A percentile compares a stretch with the other conserved stretches of the same genome.
phyloP scores from a whole-genome alignment of 2,113 vertebrate species.

The Myrmecobius fasciatus region DNA sequence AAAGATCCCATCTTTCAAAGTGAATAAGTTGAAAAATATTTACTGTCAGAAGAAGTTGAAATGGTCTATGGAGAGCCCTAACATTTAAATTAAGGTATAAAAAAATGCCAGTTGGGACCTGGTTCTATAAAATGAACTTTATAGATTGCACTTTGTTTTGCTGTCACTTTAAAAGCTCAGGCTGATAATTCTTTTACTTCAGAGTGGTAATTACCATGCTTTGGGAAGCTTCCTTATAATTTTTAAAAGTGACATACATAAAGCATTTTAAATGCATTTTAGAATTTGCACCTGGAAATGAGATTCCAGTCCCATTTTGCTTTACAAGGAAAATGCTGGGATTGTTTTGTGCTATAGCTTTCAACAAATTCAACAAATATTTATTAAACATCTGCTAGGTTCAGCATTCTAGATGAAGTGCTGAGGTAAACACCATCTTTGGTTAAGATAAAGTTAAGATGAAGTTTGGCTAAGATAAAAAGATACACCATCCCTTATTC shows the following conservation, averaged over 20 bases:
- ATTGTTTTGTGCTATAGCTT: conserved; percentile 1
- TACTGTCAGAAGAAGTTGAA: conserved; percentile 55
- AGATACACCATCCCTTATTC: not conserved
- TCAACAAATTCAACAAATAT: not conserved
- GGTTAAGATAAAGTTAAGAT: not conserved
- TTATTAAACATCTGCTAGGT: not conserved
- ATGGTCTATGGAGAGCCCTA: conserved; percentile 45
- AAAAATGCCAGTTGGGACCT: conserved; percentile 11
- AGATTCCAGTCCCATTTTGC: conserved; percentile 32
- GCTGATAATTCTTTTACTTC: conserved; percentile 32
- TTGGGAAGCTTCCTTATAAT: conserved; percentile 3
- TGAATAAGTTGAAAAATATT: conserved; percentile 50
- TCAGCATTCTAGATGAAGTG: not conserved
- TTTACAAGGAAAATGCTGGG: conserved; percentile 27
- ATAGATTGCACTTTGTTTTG: conserved; percentile 57
- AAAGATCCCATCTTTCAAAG: conserved; percentile 53
- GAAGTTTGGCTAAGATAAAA: not conserved
- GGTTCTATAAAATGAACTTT: conserved; percentile 61
- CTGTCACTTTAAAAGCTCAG: conserved; percentile 47
- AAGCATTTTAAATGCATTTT: conserved; percentile 31
- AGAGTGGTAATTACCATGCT: conserved; percentile 30
- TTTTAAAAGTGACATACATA: conserved; percentile 34
- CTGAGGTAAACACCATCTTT: not conserved
- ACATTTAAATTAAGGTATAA: conserved; percentile 50
- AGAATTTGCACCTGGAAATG: conserved; percentile 18